A percentile compares a stretch with the other conserved stretches of the same genome.
phyloP scores from a whole-genome alignment of 1,140 invertebrate genomes.

The Pseudomyrmex pallidus region DNA sequence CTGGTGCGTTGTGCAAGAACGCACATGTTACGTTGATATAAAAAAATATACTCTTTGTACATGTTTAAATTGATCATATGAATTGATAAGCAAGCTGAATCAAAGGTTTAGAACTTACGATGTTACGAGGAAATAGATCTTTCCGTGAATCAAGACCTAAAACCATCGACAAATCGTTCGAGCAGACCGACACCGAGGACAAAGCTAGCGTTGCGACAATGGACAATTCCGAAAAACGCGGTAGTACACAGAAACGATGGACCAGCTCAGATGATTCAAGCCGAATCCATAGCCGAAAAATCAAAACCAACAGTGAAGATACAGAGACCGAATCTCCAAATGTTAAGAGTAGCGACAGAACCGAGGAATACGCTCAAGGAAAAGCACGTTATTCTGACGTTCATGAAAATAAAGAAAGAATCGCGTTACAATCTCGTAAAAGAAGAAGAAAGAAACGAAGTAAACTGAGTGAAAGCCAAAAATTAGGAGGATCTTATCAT shows the following conservation, averaged over 20 bases:
- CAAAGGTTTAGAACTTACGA: neutral
- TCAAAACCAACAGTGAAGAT: conserved; percentile 28
- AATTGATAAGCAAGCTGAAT: conserved; percentile 2
- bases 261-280: conserved; percentile 39
- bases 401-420: conserved; percentile 13
- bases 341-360: conserved; percentile 17
- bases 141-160: conserved; percentile 20
- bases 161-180: neutral
- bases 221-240: conserved; percentile 8
- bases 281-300: conserved; percentile 2
- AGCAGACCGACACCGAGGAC: conserved; percentile 24
- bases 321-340: conserved; percentile 36
- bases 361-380: neutral
- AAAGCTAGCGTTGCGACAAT: neutral
- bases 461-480: conserved; percentile 39
- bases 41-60: neutral
- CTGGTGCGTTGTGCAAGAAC: too few relatives aligned
- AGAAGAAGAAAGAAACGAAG: conserved; percentile 25
- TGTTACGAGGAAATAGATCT: conserved; percentile 25
- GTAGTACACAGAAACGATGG: conserved; percentile 22
- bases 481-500: neutral
- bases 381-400: conserved; percentile 7
- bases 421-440: neutral
- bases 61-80: conserved; percentile 21
- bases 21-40: too few relatives aligned